These are phyloP conservation scores for Cryptocephalus primarius DNA, from an alignment of 2,888 invertebrate genomes.

Conservation along the genomic window DNA sequence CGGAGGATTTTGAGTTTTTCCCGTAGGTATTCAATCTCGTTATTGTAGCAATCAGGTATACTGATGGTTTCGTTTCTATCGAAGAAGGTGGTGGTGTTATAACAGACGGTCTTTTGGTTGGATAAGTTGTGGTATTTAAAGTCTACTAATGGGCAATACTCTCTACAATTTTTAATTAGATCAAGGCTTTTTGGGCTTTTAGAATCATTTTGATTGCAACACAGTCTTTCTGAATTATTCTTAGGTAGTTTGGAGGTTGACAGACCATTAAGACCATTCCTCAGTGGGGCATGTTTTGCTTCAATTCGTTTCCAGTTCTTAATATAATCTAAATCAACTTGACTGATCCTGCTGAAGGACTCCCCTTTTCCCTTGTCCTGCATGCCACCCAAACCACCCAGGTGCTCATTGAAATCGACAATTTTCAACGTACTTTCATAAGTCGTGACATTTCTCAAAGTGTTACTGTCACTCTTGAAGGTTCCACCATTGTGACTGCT, in stretches of 20 bases:
- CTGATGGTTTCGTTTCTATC: slow-evolving; percentile 23
- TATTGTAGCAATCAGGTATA: slow-evolving; percentile 25
- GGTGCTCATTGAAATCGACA: slow-evolving; percentile 16
- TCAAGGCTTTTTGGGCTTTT: not conserved
- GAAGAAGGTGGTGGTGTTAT: slow-evolving; percentile 32
- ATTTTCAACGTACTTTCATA: slow-evolving; percentile 23
- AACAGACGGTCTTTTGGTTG: slow-evolving; percentile 16
- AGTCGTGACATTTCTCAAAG: slow-evolving; percentile 23
- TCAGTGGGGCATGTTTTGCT: not conserved
- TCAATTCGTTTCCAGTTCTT: slow-evolving; percentile 6
- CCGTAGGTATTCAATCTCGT: slow-evolving; percentile 29
- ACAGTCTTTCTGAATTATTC: slow-evolving; percentile 3
- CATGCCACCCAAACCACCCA: slow-evolving; percentile 18
- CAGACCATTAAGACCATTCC: slow-evolving; percentile 6
- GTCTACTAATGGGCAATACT: slow-evolving; percentile 17
- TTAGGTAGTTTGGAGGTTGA: slow-evolving; percentile 6
- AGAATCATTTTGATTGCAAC: slow-evolving; percentile 1
- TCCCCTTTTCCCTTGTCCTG: slow-evolving; percentile 12
- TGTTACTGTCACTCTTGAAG: slow-evolving; percentile 17
- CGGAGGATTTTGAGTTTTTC: slow-evolving; percentile 27
- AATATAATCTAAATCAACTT: slow-evolving; percentile 6
- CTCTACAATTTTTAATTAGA: slow-evolving; percentile 9
- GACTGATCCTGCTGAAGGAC: slow-evolving; percentile 6
- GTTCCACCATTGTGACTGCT: slow-evolving; percentile 15
- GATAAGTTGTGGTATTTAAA: slow-evolving; percentile 15